Evolutionary conservation across 2,797 vertebrate genomes (phyloP).

Genomic region (Poecilia wingei): DNA sequence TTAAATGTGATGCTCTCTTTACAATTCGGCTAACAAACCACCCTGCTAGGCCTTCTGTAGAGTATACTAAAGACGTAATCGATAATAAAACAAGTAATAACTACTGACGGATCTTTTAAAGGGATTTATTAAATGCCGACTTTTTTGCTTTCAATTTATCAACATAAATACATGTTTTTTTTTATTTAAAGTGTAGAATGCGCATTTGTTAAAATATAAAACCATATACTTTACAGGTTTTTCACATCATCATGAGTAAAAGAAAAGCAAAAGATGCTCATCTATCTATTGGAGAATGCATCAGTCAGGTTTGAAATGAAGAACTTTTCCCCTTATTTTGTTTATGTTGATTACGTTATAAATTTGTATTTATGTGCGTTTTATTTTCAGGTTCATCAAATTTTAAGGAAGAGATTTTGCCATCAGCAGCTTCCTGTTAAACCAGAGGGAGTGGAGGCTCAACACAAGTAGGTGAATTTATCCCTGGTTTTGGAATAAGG

Average conservation of each 20-base stretch:
- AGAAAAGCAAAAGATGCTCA: constrained; percentile 79
- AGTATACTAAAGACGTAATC: neutral
- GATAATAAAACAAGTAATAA: neutral
- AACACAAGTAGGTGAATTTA: constrained; percentile 85
- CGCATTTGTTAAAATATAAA: neutral
- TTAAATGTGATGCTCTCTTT: rapidly evolving
- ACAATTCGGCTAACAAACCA: constrained; percentile 19
- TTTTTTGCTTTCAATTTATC: neutral
- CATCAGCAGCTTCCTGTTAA: constrained; percentile 72
- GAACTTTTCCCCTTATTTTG: neutral
- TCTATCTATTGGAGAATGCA: constrained; percentile 76
- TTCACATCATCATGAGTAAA: constrained; percentile 84
- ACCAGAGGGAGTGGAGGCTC: constrained; percentile 84
- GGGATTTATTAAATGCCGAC: neutral
- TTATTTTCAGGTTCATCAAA: constrained; percentile 82
- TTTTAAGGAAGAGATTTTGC: constrained; percentile 88
- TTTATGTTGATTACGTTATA: neutral
- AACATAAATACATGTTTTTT: neutral
- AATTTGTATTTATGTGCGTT: neutral
- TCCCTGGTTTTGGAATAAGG: neutral
- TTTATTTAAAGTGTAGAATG: neutral
- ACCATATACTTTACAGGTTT: constrained; percentile 8
- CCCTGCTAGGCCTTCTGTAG: neutral
- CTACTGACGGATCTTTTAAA: no score
- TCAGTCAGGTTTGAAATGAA: constrained; percentile 83